Evolutionary conservation across 2,888 invertebrate species (phyloP).

Genomic region (Tenthredo amoena): DNA sequence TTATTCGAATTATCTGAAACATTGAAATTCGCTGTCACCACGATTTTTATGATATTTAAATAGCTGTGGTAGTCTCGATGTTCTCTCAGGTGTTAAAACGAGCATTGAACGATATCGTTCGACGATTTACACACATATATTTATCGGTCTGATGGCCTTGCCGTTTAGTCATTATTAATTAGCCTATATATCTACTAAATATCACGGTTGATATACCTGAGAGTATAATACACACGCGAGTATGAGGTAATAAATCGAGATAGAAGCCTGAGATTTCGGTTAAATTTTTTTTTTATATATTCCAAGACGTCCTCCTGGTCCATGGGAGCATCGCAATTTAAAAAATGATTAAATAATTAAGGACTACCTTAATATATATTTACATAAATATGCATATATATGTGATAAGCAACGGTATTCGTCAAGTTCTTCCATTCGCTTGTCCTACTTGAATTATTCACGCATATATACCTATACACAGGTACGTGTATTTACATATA

Average conservation of each 20-base stretch:
- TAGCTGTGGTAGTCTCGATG: not conserved
- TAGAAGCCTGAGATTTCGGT: too few species aligned
- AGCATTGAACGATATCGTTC: not conserved
- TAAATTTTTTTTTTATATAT: too few species aligned
- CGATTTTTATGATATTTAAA: not conserved
- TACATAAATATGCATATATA: not conserved
- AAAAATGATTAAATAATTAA: too few species aligned
- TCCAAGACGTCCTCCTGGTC: too few species aligned
- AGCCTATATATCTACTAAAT: too few species aligned
- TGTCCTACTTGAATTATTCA: not conserved
- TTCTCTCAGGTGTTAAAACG: not conserved
- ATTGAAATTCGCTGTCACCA: too few species aligned
- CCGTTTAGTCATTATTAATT: not conserved
- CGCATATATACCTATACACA: not conserved
- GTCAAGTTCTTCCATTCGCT: constrained; percentile 4
- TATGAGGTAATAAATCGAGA: too few species aligned
- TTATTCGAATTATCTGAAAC: too few species aligned
- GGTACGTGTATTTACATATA: not conserved
- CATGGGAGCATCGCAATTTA: too few species aligned
- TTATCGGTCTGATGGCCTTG: not conserved
- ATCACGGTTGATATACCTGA: not conserved
- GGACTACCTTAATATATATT: too few species aligned
- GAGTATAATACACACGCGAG: not conserved
- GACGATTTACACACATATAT: not conserved
- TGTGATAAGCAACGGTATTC: constrained; percentile 7